Evolutionary conservation across 2,113 vertebrate species (phyloP).

Genomic region (Tapirus terrestris): DNA sequence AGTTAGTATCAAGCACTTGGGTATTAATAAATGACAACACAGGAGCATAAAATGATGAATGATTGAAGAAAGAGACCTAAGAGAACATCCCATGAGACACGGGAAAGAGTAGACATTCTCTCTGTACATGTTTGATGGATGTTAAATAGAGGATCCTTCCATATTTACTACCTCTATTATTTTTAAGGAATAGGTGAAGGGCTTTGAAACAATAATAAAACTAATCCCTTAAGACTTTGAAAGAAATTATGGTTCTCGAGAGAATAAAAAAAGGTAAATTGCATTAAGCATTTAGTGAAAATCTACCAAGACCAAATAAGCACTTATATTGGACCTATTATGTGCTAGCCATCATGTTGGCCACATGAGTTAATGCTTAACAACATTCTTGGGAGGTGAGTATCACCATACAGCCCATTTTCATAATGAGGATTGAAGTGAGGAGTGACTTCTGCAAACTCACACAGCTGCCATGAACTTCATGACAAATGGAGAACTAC

Average conservation of each 20-base stretch:
- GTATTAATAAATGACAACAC: not conserved
- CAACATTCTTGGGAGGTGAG: not conserved
- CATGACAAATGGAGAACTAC: too few species aligned
- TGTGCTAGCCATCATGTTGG: not conserved
- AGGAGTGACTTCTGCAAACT: not conserved
- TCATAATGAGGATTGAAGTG: not conserved
- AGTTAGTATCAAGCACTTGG: not conserved
- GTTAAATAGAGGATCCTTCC: not conserved
- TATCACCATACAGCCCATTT: not conserved
- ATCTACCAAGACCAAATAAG: not conserved
- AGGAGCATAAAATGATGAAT: not conserved
- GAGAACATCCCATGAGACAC: not conserved
- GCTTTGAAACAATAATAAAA: not conserved
- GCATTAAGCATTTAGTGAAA: not conserved
- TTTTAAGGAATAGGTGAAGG: not conserved
- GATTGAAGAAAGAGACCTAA: not conserved
- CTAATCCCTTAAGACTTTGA: not conserved
- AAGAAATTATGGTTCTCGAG: not conserved
- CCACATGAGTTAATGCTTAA: not conserved
- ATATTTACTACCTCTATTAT: not conserved
- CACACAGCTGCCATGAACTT: not conserved
- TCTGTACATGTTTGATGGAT: not conserved
- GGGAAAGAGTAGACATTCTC: not conserved
- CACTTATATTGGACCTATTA: not conserved
- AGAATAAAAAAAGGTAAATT: not conserved